These are phyloP conservation scores for Prosopocoilus inquinatus DNA, from an alignment of 2,888 invertebrate genomes.

Conservation along the genomic window DNA sequence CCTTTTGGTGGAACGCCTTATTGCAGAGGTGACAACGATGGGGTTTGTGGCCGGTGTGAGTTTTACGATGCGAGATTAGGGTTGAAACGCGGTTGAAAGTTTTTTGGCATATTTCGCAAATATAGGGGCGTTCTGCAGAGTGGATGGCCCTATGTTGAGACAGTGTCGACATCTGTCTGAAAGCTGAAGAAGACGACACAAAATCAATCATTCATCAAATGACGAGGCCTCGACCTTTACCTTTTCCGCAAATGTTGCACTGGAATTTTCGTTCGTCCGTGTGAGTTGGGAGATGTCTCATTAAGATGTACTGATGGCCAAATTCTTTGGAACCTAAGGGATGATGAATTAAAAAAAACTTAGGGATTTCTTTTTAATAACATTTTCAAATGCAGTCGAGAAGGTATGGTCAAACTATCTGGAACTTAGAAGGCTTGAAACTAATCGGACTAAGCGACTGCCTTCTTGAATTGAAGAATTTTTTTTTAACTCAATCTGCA, in stretches of 20 bases:
- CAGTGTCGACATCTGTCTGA: conserved; percentile 71
- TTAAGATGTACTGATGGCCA: conserved; percentile 72
- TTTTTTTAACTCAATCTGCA: no score
- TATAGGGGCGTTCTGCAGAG: conserved; percentile 70
- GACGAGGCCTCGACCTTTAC: conserved; percentile 30
- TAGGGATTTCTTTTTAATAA: no score
- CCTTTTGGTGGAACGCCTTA: conserved; percentile 80
- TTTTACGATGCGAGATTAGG: conserved; percentile 77
- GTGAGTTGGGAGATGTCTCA: conserved; percentile 74
- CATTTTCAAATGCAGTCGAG: no score
- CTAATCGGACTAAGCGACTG: no score
- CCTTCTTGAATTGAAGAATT: neutral
- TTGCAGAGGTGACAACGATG: conserved; percentile 72
- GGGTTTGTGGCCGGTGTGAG: conserved; percentile 71
- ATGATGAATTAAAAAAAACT: conserved; percentile 7
- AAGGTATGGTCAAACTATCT: no score
- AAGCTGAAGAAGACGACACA: conserved; percentile 48
- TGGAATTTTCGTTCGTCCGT: conserved; percentile 76
- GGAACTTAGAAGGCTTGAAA: no score
- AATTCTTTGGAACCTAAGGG: conserved; percentile 71
- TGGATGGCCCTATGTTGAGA: conserved; percentile 78
- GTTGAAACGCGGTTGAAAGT: conserved; percentile 78
- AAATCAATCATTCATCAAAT: neutral
- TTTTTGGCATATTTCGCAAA: conserved; percentile 73
- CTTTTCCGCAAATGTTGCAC: conserved; percentile 70